Evolutionary conservation across 1,140 invertebrate genomes (phyloP), one percentile per base, ranked within the genome.

Genomic region (Zaprionus taronus): DNA sequence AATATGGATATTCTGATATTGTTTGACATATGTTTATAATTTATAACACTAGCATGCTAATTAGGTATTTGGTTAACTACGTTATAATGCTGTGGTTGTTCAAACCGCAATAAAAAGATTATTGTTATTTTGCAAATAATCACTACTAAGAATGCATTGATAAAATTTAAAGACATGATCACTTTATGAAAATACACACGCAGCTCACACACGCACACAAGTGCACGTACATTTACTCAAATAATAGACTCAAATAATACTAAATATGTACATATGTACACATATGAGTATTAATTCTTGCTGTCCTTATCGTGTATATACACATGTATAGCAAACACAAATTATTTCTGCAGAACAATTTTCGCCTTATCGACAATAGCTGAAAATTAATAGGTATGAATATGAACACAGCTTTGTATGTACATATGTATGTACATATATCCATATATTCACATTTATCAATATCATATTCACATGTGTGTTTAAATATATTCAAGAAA

Each of bases 1-100:
- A 11, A n/a, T 56, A 56, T 56, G 53, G 20, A 56, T 24, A 17
- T 26, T 56, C 9, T 22, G 5, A n/a, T 31, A 24, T 11, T 51
- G 12, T 24, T 51, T 17, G 20, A 20, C n/a, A 4, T 38, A 55
- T 55, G 15, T 51, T 2, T 20, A 20, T 20, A 20, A 20, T 20
- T 9, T 36, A 34, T 79, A 47, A 64, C 72, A 71, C 24, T 36
- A 55, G 26, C 17, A 41, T 47, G 79, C 76, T 85, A 77, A 85
- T 82, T 81, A n/a, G 62, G 76, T 79, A 79, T 82, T 86, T 86
- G 79, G 82, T 80, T 87, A 87, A 67, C 76, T 17, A 34, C 31
- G 9, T 11, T 31, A 17, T 60, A 70, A 53, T 68, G 38, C 20
- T 31, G 63, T 70, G 49, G 67, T 67, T 51, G 36, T 44, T 68